Base-by-base conservation (phyloP, 2,888 invertebrate genomes). In the Gerosis bhagava region DNA sequence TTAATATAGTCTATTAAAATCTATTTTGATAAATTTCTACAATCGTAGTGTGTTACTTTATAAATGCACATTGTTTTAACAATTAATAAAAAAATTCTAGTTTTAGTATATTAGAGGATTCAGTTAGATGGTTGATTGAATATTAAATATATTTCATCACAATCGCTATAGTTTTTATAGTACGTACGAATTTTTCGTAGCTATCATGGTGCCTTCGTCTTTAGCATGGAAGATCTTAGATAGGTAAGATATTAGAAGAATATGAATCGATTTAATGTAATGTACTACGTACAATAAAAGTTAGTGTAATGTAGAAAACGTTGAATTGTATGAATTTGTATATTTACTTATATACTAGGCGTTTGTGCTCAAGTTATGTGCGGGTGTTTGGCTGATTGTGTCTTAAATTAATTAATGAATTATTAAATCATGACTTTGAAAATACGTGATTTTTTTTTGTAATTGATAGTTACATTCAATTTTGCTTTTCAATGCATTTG, bases 401-500 rank as follows among this genome's bases (percentile, higher is more conserved):
- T 65, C 62, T 64, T 65, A 53, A 57, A 59, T 50, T 56, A 56
- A 53, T 51, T 56, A 56, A 53, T 51, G 48, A 54, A 60, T 58
- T n/a, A n/a, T n/a, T 51, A 47, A 49, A 59, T 63, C 61, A 58
- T 63, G 47, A 47, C 55, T 53, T 51, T 57, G 57, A 50, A 45
- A 36, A 35, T 11, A 59, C 53, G 49, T 50, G 51, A 55, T 55
- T 45, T 57, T n/a, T n/a, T n/a, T n/a, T 61, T 69, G 56, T 67
- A 59, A 63, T 53, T 37, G 37, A 56, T 49, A 54, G 61, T 65
- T 39, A 46, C 31, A 60, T 69, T 67, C 69, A 65, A 67, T 72
- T 46, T 39, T 70, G 82, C 83, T 84, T 86, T 73, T 71, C 62
- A 73, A 74, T 73, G 83, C 84, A 83, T 86, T 84, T 82, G 78